Evolutionary conservation across 2,888 invertebrate species (phyloP).

Genomic region (Cryptops parisi): DNA sequence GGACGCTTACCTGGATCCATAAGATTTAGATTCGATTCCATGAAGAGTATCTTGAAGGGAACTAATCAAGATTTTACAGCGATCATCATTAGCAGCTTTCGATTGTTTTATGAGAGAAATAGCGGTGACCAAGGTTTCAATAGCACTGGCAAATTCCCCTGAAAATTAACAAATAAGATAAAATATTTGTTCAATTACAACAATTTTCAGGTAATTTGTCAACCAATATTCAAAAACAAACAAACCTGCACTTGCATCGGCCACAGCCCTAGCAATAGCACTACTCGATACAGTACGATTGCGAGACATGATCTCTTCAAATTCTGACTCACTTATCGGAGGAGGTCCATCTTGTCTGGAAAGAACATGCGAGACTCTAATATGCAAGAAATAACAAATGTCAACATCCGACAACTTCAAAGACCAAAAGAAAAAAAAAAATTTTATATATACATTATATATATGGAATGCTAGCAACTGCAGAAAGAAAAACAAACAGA

Average conservation of each 20-base stretch:
- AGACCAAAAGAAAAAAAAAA: not conserved
- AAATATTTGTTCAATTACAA: not conserved
- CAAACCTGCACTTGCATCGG: constrained; percentile 78
- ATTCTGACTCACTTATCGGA: constrained; percentile 65
- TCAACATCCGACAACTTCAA: not conserved
- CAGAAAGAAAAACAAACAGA: too few relatives aligned
- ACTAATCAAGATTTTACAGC: constrained; percentile 94
- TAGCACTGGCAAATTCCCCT: constrained; percentile 93
- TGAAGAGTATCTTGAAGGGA: constrained; percentile 92
- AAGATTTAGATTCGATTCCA: constrained; percentile 95
- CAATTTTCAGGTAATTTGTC: not conserved
- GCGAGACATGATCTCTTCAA: constrained; percentile 94
- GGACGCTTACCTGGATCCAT: constrained; percentile 47
- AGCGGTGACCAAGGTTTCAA: constrained; percentile 96
- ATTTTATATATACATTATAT: too few relatives aligned
- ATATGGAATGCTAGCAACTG: too few relatives aligned
- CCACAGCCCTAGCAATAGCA: constrained; percentile 92
- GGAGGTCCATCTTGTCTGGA: constrained; percentile 17
- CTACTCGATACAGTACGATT: constrained; percentile 96
- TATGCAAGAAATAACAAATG: not conserved
- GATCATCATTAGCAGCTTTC: constrained; percentile 86
- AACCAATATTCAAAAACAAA: not conserved
- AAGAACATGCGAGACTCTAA: not conserved
- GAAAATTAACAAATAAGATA: constrained; percentile 18
- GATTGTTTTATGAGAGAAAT: constrained; percentile 98